Percentiles rank a stretch among this genome's conserved stretches.
phyloP scores from a whole-genome alignment of 2,797 vertebrate species.

The Sus cebifrons region DNA sequence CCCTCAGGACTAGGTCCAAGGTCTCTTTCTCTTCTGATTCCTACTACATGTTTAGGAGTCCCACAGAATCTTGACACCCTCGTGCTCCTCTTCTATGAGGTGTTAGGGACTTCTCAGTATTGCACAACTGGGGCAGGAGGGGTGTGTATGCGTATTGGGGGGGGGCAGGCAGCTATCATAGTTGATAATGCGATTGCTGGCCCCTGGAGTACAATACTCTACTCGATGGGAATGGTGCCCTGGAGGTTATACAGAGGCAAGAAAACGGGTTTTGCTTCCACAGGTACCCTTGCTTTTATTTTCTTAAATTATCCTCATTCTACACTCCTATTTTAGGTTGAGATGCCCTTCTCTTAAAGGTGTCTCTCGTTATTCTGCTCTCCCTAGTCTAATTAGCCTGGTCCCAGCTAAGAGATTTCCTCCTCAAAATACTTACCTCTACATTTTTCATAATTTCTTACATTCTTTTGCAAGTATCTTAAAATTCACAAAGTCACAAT shows the following conservation, averaged over 20 bases:
- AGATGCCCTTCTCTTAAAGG: not conserved
- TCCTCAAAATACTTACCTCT: not conserved
- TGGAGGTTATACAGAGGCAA: not conserved
- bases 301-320: not conserved
- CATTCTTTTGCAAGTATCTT: not conserved
- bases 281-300: not conserved
- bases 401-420: not conserved
- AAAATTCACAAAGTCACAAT: constrained; percentile 31
- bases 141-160: too few relatives aligned
- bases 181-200: not conserved
- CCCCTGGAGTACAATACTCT: not conserved
- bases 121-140: not conserved
- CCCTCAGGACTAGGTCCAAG: not conserved
- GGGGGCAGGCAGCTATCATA: not conserved
- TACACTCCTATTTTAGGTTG: not conserved
- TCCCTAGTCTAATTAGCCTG: constrained; percentile 1
- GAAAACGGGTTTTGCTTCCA: constrained; percentile 21
- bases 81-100: not conserved
- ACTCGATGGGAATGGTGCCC: not conserved
- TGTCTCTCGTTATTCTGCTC: constrained; percentile 25
- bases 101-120: not conserved
- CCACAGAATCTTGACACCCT: not conserved
- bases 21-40: constrained; percentile 7
- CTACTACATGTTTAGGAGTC: not conserved
- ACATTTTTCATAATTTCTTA: not conserved